Base-by-base conservation (phyloP, 1,140 invertebrate species). In the Drosophila grimshawi region DNA sequence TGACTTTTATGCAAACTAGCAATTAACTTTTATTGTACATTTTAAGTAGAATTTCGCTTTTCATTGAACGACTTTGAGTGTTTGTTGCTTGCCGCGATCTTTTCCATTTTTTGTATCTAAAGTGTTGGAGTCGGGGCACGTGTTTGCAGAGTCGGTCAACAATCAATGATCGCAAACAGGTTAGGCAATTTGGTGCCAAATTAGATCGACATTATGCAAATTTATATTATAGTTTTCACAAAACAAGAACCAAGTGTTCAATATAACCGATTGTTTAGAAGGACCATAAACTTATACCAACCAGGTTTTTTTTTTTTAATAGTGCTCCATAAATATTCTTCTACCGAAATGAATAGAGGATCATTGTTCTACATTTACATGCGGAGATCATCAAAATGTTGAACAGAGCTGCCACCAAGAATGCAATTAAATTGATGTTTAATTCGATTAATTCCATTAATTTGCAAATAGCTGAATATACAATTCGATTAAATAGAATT, bases 31-130 rank as follows among this genome's bases (percentile, higher is more conserved):
- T n/a, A 43, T n/a, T n/a, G 39, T 43, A 43, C 39, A 3, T 43
- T 43, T 43, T 43, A 43, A 43, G 10, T 43, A 29, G 29, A 30
- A 32, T 32, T 49, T 49, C 48, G 48, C 27, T 49, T 60, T 46
- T 11, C 53, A 56, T n/a, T 41, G 8, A 29, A 33, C 10, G n/a
- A 43, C 27, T 53, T 5, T 19, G 19, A 19, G 19, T 19, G 19
- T 19, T 19, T 19, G 37, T 7, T 39, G 37, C 37, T 7, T 43
- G 6, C n/a, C n/a, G 39, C 39, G 37, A 5, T 33, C 5, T 33
- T 33, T 33, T 0, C 5, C 5, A 4, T 33, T 33, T 4, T 33
- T 33, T 33, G 33, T 39, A 43, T 3, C 39, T 43, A 0, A 33
- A 33, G 33, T 33, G 10, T 43, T 43, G 1, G n/a, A 8, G 1